Percentiles rank a stretch among this genome's conserved stretches.
Evolutionary conservation across 2,113 vertebrate species (phyloP).

Genomic region (Calidris pygmaea): DNA sequence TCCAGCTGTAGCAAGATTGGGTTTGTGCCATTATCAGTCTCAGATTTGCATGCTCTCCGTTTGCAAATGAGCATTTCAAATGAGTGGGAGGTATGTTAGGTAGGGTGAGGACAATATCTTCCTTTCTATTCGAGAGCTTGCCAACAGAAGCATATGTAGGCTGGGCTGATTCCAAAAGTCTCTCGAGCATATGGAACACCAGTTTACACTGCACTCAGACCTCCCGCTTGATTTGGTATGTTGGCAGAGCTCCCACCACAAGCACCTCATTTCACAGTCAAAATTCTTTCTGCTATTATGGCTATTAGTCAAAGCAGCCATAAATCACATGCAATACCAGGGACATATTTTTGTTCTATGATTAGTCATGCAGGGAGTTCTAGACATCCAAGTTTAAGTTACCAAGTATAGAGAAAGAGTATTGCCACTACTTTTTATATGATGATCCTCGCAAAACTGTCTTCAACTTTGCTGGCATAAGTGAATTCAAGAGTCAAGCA

Average conservation of each 20-base stretch:
- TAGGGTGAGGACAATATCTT: slow-evolving; percentile 64
- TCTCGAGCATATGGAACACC: slow-evolving; percentile 52
- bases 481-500: not conserved
- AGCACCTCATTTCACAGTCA: slow-evolving; percentile 1
- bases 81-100: slow-evolving; percentile 64
- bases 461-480: not conserved
- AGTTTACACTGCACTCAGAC: slow-evolving; percentile 9
- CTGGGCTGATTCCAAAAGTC: slow-evolving; percentile 50
- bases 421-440: not conserved
- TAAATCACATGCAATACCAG: not conserved
- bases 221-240: not conserved
- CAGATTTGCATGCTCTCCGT: not conserved
- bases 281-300: not conserved
- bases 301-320: slow-evolving; percentile 33
- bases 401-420: not conserved
- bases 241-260: slow-evolving; percentile 41
- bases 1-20: not conserved
- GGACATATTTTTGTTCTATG: not conserved
- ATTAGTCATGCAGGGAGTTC: not conserved
- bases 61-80: slow-evolving; percentile 60
- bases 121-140: slow-evolving; percentile 53
- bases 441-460: not conserved
- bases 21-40: not conserved
- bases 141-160: slow-evolving; percentile 64
- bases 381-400: not conserved